A percentile compares a stretch with the other conserved stretches of the same genome.
Evolutionary conservation across 1,140 invertebrate species (phyloP).

Genomic region (Tetramorium parvispinum): DNA sequence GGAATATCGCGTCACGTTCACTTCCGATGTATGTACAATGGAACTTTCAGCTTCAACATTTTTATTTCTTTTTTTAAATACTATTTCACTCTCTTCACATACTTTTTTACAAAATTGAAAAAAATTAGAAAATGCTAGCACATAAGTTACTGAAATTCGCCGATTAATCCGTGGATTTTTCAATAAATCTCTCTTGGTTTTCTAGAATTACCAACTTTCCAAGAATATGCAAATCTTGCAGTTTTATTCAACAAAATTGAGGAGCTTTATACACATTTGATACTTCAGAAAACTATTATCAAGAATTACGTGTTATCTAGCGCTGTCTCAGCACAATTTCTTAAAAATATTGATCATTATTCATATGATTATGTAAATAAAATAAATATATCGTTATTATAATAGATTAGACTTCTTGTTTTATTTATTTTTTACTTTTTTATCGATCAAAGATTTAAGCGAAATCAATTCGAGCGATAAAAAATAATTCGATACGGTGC

Average conservation of each 20-base stretch:
- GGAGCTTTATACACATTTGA: conserved; percentile 5
- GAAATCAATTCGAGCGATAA: conserved; percentile 13
- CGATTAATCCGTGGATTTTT: conserved; percentile 15
- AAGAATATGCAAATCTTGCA: conserved; percentile 23
- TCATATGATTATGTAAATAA: background rate
- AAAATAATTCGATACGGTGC: background rate
- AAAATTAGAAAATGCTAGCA: conserved; percentile 1
- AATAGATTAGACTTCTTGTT: background rate
- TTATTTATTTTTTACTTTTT: too few species aligned
- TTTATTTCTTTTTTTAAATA: background rate
- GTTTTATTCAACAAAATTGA: conserved; percentile 25
- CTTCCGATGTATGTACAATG: conserved; percentile 15
- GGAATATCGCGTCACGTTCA: background rate
- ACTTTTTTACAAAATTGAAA: background rate
- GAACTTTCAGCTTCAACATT: background rate
- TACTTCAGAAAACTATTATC: background rate
- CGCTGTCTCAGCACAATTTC: background rate
- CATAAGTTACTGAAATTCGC: background rate
- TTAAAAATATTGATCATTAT: background rate
- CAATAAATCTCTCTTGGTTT: conserved; percentile 8
- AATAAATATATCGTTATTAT: background rate
- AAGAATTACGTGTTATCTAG: conserved; percentile 1
- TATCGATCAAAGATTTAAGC: background rate
- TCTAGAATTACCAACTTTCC: conserved; percentile 24
- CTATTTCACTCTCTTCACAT: background rate